phyloP scores from a whole-genome alignment of 1,140 invertebrate species.

The Oryctes rhinoceros region DNA sequence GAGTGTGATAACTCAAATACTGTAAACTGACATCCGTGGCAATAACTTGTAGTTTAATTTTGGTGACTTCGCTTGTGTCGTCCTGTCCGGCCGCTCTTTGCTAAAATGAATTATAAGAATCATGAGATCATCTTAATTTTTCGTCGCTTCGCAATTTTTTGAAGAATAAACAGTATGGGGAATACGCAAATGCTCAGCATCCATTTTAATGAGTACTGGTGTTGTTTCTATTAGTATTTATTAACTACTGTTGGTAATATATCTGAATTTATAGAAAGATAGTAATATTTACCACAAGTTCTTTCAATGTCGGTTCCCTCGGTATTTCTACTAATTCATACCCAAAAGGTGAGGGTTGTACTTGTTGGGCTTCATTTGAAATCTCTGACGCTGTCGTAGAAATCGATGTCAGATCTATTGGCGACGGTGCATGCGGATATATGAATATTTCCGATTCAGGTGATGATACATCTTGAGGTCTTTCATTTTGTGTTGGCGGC shows the following conservation, averaged over 20 bases:
- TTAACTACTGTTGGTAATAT: neutral
- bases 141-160: too few relatives aligned
- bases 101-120: conserved; percentile 54
- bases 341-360: neutral
- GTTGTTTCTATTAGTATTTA: too few relatives aligned
- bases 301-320: conserved; percentile 36
- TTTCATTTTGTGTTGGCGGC: conserved; percentile 38
- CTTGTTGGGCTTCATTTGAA: neutral
- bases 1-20: conserved; percentile 67
- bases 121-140: neutral
- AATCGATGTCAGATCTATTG: neutral
- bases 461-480: conserved; percentile 14
- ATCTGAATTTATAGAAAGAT: neutral
- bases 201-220: too few relatives aligned
- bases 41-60: conserved; percentile 69
- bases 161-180: too few relatives aligned
- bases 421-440: neutral
- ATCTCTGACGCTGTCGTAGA: conserved; percentile 24
- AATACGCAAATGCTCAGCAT: too few relatives aligned
- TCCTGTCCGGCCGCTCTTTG: conserved; percentile 65
- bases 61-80: conserved; percentile 66
- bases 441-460: conserved; percentile 4
- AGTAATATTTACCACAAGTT: conserved; percentile 40
- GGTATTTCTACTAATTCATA: conserved; percentile 38
- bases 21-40: conserved; percentile 69